These are phyloP conservation scores for Drosophila suzukii DNA, from an alignment of 1,140 invertebrate genomes.

Conservation along the genomic window DNA sequence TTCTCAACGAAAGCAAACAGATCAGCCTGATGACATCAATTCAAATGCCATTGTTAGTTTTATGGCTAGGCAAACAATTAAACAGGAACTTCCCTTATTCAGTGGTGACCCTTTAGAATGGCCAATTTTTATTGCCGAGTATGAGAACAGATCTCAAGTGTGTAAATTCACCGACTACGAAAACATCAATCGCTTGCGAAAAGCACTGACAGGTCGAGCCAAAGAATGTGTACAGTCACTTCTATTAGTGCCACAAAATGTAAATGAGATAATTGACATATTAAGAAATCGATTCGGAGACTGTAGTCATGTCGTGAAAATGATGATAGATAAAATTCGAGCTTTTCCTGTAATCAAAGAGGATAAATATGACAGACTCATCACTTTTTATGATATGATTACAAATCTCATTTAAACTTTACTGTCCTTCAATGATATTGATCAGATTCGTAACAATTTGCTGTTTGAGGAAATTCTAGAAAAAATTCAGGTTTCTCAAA, in stretches of 20 bases:
- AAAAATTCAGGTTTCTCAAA: constrained; percentile 18
- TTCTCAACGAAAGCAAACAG: background rate
- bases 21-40: background rate
- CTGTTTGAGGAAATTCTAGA: constrained; percentile 23
- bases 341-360: constrained; percentile 6
- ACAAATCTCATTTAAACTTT: constrained; percentile 24
- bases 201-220: background rate
- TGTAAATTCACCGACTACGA: constrained; percentile 10
- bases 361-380: constrained; percentile 18
- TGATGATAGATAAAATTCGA: constrained; percentile 17
- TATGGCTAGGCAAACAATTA: constrained; percentile 18
- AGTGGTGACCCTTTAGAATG: constrained; percentile 18
- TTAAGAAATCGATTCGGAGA: background rate
- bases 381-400: constrained; percentile 17
- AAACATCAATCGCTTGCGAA: constrained; percentile 21
- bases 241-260: background rate
- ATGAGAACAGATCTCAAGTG: background rate
- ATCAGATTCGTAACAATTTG: constrained; percentile 21
- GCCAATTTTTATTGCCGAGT: constrained; percentile 16
- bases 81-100: constrained; percentile 19
- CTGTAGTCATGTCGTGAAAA: constrained; percentile 5
- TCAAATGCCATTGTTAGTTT: constrained; percentile 1
- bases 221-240: no score
- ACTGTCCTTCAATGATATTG: constrained; percentile 3
- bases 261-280: constrained; percentile 7